Evolutionary conservation across 2,797 vertebrate species (phyloP).

Genomic region (Chelon auratus): DNA sequence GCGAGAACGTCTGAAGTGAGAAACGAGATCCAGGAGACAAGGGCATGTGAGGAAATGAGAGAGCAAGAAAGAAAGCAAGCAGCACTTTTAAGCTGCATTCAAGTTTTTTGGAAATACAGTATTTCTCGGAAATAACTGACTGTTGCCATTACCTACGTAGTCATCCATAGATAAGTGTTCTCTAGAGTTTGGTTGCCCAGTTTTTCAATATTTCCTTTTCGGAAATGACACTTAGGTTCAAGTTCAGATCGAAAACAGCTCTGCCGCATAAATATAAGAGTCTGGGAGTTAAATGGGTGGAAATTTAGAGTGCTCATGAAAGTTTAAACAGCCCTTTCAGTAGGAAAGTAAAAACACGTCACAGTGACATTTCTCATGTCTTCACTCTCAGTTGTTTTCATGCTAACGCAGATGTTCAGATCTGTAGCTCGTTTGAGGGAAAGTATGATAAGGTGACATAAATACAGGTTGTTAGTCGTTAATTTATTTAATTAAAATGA

Average conservation of each 20-base stretch:
- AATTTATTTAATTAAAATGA: too few relatives aligned
- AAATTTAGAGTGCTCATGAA: background rate
- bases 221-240: slow-evolving; percentile 5
- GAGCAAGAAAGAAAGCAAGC: background rate
- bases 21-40: slow-evolving; percentile 22
- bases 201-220: slow-evolving; percentile 17
- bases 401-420: too few relatives aligned
- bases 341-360: background rate
- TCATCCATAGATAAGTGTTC: slow-evolving; percentile 14
- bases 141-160: slow-evolving; percentile 16
- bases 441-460: too few relatives aligned
- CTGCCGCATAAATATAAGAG: slow-evolving; percentile 9
- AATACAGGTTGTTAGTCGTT: background rate
- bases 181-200: background rate
- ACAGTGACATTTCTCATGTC: background rate
- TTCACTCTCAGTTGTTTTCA: background rate
- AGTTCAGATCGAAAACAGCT: slow-evolving; percentile 18
- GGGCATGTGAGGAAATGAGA: background rate
- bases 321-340: slow-evolving; percentile 1
- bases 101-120: slow-evolving; percentile 19
- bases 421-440: too few relatives aligned
- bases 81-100: slow-evolving; percentile 21
- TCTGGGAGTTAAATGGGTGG: background rate
- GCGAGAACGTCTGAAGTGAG: slow-evolving; percentile 36
- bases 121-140: slow-evolving; percentile 19